Percentiles rank a stretch among this genome's conserved stretches.
These are phyloP conservation scores for Prosopocoilus inquinatus DNA, from an alignment of 2,888 invertebrate species.

Conservation along the genomic window DNA sequence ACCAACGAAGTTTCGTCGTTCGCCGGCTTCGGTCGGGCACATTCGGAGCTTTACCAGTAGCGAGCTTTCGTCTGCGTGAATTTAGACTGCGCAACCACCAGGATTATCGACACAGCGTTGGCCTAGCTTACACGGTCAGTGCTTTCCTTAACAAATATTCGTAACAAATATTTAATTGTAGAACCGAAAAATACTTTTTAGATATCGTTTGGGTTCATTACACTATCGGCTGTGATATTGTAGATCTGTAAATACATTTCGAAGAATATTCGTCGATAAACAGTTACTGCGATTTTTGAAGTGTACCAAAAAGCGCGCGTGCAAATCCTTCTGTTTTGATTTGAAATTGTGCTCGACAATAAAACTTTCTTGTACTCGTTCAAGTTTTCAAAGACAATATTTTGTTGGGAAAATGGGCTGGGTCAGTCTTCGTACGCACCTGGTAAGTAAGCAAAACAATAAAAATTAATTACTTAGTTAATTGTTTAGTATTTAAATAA, in stretches of 20 bases:
- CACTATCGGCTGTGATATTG: constrained; percentile 14
- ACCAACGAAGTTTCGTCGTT: not conserved
- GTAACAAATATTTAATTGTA: not conserved
- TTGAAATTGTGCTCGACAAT: not conserved
- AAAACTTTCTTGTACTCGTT: not conserved
- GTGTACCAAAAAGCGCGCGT: not conserved
- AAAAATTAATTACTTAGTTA: too few relatives aligned
- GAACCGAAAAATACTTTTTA: not conserved
- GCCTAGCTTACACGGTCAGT: constrained; percentile 33
- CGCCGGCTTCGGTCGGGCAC: not conserved
- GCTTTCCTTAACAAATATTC: constrained; percentile 8
- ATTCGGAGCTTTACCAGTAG: constrained; percentile 15
- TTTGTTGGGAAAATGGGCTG: constrained; percentile 53
- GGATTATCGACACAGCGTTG: constrained; percentile 42
- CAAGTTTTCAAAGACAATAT: not conserved
- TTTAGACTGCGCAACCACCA: constrained; percentile 28
- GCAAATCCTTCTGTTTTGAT: not conserved
- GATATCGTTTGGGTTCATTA: not conserved
- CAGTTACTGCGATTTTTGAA: not conserved
- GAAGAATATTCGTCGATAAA: not conserved
- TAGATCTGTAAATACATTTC: not conserved
- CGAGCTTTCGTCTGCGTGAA: constrained; percentile 10
- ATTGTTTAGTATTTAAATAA: too few relatives aligned
- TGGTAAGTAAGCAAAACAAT: constrained; percentile 50
- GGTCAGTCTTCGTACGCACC: constrained; percentile 57